phyloP scores from a whole-genome alignment of 2,797 vertebrate species.

The Myotis myotis region DNA sequence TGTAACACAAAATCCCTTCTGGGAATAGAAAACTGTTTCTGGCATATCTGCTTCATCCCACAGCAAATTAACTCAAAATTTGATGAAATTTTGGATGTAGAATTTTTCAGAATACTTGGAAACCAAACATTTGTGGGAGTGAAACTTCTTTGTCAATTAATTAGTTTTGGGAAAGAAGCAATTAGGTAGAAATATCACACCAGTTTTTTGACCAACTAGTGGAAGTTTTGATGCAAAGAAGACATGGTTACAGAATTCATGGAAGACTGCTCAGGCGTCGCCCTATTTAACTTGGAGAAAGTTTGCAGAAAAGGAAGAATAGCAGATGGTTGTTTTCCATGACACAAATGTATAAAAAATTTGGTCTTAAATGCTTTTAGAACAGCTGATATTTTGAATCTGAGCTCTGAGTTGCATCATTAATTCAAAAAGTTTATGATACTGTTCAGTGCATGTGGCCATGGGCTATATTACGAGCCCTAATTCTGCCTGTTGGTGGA shows the following conservation, averaged over 20 bases:
- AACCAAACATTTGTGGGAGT: background rate
- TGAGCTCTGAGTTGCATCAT: background rate
- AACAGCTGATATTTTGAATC: constrained; percentile 43
- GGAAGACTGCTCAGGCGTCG: background rate
- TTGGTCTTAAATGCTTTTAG: constrained; percentile 38
- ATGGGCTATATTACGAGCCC: background rate
- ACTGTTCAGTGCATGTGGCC: background rate
- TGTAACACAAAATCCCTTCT: background rate
- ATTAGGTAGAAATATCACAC: background rate
- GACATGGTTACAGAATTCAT: background rate
- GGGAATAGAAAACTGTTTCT: background rate
- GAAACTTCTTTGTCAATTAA: constrained; percentile 11
- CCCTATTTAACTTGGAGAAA: constrained; percentile 35
- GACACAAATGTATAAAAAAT: constrained; percentile 52
- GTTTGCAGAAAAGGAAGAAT: background rate
- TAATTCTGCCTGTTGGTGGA: background rate
- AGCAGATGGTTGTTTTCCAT: constrained; percentile 57
- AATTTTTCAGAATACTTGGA: constrained; percentile 16
- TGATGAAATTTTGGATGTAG: background rate
- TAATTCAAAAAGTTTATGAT: constrained; percentile 44
- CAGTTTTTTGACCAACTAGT: background rate
- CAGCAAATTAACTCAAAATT: background rate
- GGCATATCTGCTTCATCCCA: background rate
- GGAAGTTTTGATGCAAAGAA: constrained; percentile 39
- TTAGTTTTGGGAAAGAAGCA: background rate